Evolutionary conservation across 2,888 invertebrate species (phyloP).

Genomic region (Xestia ashworthii): DNA sequence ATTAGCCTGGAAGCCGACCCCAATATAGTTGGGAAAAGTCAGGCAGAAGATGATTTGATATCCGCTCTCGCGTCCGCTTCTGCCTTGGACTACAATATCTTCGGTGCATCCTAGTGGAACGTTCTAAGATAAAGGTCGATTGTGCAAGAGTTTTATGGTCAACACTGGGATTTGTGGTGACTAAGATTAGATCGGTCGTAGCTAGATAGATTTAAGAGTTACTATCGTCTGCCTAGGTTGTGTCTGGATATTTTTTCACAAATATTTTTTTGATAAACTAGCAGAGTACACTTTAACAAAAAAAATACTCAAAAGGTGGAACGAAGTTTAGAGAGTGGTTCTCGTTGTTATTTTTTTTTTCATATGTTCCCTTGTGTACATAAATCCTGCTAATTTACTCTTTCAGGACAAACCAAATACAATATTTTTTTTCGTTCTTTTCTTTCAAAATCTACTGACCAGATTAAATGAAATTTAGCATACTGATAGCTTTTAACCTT

Average conservation of each 20-base stretch:
- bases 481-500: too few species aligned
- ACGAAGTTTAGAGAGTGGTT: too few species aligned
- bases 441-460: too few species aligned
- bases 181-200: not conserved
- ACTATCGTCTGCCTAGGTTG: not conserved
- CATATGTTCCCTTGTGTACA: too few species aligned
- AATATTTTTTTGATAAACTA: not conserved
- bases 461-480: too few species aligned
- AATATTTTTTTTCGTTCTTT: too few species aligned
- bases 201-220: not conserved
- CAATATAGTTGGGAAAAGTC: not conserved
- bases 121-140: conserved; percentile 17
- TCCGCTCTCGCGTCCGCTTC: not conserved
- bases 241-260: not conserved
- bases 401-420: too few species aligned
- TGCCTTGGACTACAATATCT: not conserved
- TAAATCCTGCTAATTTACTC: too few species aligned
- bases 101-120: conserved; percentile 18
- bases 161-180: conserved; percentile 5
- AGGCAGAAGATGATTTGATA: not conserved
- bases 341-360: too few species aligned
- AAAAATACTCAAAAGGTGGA: too few species aligned
- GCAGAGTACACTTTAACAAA: too few species aligned
- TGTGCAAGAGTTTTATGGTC: conserved; percentile 3
- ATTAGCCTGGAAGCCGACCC: not conserved